Evolutionary conservation across 2,113 vertebrate species (phyloP).

Genomic region (Condylura cristata): DNA sequence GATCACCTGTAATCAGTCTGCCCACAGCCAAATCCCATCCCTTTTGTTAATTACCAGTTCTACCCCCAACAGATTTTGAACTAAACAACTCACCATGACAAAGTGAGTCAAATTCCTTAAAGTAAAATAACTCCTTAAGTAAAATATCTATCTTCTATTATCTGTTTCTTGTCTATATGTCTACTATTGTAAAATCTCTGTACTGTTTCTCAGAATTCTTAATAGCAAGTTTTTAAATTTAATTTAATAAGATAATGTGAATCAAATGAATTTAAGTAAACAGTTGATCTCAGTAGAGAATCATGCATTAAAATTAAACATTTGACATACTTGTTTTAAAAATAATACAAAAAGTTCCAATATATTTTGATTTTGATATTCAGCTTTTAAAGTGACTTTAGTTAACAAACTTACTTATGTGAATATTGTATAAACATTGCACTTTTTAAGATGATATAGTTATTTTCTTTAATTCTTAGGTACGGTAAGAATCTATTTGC

Average conservation of each 20-base stretch:
- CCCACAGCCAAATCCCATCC: no score
- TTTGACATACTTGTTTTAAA: neutral
- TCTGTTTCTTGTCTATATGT: no score
- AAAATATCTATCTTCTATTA: neutral
- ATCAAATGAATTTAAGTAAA: neutral
- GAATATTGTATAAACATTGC: neutral
- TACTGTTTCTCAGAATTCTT: neutral
- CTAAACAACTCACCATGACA: neutral
- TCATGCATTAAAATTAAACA: neutral
- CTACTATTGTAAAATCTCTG: neutral
- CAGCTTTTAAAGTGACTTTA: neutral
- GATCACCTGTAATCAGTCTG: no score
- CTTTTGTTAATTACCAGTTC: no score
- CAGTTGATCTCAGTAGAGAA: neutral
- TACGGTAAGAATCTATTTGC: neutral
- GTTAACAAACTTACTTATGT: neutral
- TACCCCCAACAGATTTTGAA: neutral
- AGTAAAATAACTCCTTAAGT: neutral
- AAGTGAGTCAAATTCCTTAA: neutral
- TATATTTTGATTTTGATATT: neutral
- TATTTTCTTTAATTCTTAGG: neutral
- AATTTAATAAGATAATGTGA: neutral
- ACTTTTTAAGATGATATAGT: neutral
- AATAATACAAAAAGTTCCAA: neutral
- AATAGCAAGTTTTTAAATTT: neutral